These are phyloP conservation scores for Drosophila bocki DNA, from an alignment of 1,140 invertebrate species.

Conservation along the genomic window DNA sequence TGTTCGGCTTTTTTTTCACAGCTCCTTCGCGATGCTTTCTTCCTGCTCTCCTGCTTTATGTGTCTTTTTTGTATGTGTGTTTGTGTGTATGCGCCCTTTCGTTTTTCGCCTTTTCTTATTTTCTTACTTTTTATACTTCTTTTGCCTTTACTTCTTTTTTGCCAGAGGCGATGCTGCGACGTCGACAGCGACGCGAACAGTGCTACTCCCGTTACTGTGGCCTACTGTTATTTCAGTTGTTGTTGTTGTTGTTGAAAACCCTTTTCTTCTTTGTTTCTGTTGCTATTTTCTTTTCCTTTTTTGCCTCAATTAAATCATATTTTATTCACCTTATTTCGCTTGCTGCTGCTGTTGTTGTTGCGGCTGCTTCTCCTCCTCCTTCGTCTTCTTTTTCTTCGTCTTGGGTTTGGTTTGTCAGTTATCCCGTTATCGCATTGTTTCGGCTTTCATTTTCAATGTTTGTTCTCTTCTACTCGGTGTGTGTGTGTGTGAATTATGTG, in stretches of 20 bases:
- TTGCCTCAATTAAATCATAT: conserved; percentile 20
- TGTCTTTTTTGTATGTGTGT: conserved; percentile 16
- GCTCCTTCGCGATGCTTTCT: conserved; percentile 12
- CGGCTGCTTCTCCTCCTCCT: conserved; percentile 5
- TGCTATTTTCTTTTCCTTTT: not conserved
- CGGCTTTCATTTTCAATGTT: conserved; percentile 61
- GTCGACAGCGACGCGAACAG: conserved; percentile 6
- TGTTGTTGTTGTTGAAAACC: conserved; percentile 2
- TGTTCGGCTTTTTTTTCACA: conserved; percentile 21
- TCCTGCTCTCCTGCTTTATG: conserved; percentile 16
- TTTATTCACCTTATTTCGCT: conserved; percentile 40
- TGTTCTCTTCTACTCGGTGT: conserved; percentile 17
- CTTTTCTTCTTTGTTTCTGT: conserved; percentile 30
- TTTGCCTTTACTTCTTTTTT: conserved; percentile 23
- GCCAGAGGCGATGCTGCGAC: conserved; percentile 18
- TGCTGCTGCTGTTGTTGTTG: conserved; percentile 15
- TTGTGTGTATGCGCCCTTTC: conserved; percentile 49
- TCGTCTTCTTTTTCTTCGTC: conserved; percentile 11
- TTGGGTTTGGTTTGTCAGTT: conserved; percentile 45
- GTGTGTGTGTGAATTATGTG: not conserved
- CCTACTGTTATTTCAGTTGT: conserved; percentile 17
- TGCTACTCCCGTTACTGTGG: conserved; percentile 23
- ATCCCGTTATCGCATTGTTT: conserved; percentile 67
- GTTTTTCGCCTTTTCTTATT: conserved; percentile 23
- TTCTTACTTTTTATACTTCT: conserved; percentile 24